Conservation (phyloP, 2,888 invertebrate species). For the Myopa tessellatipennis region DNA sequence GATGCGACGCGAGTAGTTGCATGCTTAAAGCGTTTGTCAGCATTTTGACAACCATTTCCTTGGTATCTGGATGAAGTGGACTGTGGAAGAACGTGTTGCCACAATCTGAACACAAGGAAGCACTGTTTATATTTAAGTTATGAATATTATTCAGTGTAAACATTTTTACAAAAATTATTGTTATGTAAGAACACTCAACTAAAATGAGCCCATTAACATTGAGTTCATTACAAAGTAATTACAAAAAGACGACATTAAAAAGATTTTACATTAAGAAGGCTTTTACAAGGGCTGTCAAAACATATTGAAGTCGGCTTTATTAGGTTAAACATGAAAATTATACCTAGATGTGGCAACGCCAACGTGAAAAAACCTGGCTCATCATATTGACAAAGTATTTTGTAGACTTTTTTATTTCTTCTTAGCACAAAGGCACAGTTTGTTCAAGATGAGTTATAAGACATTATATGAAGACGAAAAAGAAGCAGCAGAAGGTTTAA, state of each 20-base stretch:
- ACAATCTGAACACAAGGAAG: background rate
- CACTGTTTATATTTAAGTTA: too few species aligned
- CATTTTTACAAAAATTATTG: too few species aligned
- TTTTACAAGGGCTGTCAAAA: too few species aligned
- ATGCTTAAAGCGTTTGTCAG: constrained; percentile 26
- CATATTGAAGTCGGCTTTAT: too few species aligned
- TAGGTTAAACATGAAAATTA: too few species aligned
- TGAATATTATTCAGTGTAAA: too few species aligned
- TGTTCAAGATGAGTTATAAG: constrained; percentile 8
- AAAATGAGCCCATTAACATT: background rate
- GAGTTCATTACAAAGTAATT: background rate
- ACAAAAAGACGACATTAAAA: too few species aligned
- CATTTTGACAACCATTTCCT: constrained; percentile 21
- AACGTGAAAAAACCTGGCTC: background rate
- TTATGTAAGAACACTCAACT: too few species aligned
- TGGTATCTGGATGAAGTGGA: constrained; percentile 4
- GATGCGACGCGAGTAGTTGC: constrained; percentile 5
- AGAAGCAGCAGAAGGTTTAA: background rate
- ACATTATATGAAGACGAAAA: constrained; percentile 4
- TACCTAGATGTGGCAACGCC: constrained; percentile 14
- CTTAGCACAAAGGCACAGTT: constrained; percentile 14
- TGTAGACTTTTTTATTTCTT: background rate
- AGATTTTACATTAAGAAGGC: too few species aligned
- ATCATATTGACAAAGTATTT: constrained; percentile 23
- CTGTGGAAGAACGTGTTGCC: constrained; percentile 1